phyloP scores from a whole-genome alignment of 2,113 vertebrate genomes.

The Haplochromis burtoni region DNA sequence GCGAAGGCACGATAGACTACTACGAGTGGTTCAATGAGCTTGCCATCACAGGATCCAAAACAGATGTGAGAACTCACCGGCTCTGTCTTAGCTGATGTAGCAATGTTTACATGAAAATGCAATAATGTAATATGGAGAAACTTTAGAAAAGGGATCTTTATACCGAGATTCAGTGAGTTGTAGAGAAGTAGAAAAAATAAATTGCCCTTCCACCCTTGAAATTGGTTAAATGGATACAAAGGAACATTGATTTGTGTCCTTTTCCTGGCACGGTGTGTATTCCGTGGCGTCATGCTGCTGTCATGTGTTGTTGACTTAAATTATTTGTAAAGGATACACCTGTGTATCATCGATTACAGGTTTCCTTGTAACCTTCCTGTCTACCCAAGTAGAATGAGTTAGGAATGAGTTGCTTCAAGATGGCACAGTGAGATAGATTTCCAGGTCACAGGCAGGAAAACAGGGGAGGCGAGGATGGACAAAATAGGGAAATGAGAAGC shows the following conservation, averaged over 20 bases:
- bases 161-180: neutral
- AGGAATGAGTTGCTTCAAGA: neutral
- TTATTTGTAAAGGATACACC: neutral
- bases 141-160: neutral
- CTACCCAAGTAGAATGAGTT: neutral
- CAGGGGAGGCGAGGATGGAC: neutral
- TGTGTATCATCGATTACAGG: neutral
- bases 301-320: neutral
- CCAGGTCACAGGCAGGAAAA: neutral
- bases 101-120: neutral
- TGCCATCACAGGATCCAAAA: conserved; percentile 53
- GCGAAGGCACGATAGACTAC: conserved; percentile 56
- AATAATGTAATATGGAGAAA: too few relatives aligned
- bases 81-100: neutral
- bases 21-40: conserved; percentile 68
- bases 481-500: neutral
- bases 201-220: neutral
- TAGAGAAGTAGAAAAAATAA: neutral
- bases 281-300: neutral
- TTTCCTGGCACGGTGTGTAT: neutral
- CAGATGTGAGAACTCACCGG: conserved; percentile 45
- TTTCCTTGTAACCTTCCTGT: neutral
- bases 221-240: neutral
- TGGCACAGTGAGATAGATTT: neutral
- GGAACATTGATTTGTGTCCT: neutral